Evolutionary conservation across 2,113 vertebrate genomes (phyloP).

Genomic region (Astur gentilis): DNA sequence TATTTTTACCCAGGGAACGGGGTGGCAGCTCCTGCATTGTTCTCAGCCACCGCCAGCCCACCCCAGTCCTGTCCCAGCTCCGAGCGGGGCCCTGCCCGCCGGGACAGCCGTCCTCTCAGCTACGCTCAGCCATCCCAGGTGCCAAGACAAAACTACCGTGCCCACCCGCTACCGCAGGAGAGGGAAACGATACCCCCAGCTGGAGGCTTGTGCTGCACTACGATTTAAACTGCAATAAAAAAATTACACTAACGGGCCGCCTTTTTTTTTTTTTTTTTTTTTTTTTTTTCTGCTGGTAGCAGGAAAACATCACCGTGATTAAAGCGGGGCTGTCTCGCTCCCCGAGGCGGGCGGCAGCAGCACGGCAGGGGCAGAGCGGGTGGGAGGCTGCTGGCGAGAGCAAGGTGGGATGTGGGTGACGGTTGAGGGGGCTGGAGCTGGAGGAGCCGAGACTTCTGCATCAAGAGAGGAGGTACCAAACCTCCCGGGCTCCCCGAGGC

Average conservation of each 20-base stretch:
- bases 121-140: rapidly evolving
- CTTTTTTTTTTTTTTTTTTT: background rate
- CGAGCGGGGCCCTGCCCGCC: background rate
- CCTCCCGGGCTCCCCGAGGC: background rate
- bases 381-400: background rate
- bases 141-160: rapidly evolving
- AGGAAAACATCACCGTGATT: background rate
- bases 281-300: background rate
- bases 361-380: background rate
- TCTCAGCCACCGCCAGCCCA: background rate
- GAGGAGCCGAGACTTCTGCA: background rate
- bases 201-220: background rate
- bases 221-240: background rate
- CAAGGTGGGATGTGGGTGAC: background rate
- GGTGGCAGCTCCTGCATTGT: background rate
- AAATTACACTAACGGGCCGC: rapidly evolving
- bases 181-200: background rate
- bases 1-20: background rate
- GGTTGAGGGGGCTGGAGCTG: background rate
- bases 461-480: background rate
- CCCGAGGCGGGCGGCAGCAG: rapidly evolving
- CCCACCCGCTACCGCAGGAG: background rate
- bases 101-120: background rate
- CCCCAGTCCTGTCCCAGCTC: background rate
- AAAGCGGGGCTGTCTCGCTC: background rate